Evolutionary conservation across 92 coral and sea anemone genomes (phyloP).

Genomic region (Phymanthus crucifer): DNA sequence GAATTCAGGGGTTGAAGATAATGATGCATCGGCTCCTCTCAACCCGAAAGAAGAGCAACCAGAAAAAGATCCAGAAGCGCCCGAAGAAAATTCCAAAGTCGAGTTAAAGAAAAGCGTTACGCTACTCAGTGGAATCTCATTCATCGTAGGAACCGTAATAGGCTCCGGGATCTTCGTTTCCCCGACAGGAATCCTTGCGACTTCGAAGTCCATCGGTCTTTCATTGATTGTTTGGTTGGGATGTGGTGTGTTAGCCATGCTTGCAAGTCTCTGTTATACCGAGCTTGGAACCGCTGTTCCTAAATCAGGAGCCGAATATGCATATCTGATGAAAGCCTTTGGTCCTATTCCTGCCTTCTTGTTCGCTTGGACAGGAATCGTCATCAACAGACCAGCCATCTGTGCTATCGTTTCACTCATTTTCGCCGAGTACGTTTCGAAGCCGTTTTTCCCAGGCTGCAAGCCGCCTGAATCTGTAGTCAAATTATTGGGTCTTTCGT

Average conservation of each 20-base stretch:
- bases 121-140: slow-evolving; percentile 52
- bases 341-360: slow-evolving; percentile 71
- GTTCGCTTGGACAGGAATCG: slow-evolving; percentile 76
- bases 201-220: slow-evolving; percentile 63
- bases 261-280: slow-evolving; percentile 74
- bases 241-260: slow-evolving; percentile 77
- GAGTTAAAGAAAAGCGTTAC: slow-evolving; percentile 56
- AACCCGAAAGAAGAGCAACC: slow-evolving; percentile 13
- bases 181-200: slow-evolving; percentile 67
- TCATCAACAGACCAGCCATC: slow-evolving; percentile 71
- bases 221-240: slow-evolving; percentile 73
- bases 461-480: slow-evolving; percentile 54
- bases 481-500: slow-evolving; percentile 69
- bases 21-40: slow-evolving; percentile 13
- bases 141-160: slow-evolving; percentile 83
- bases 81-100: slow-evolving; percentile 1
- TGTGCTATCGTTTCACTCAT: slow-evolving; percentile 72
- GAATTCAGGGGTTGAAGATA: not conserved
- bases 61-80: slow-evolving; percentile 6
- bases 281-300: slow-evolving; percentile 77
- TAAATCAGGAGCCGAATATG: slow-evolving; percentile 80
- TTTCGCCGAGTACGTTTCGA: slow-evolving; percentile 73
- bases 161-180: slow-evolving; percentile 88
- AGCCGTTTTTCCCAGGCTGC: slow-evolving; percentile 75
- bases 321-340: slow-evolving; percentile 68